These are phyloP conservation scores for Macrotis lagotis DNA, from an alignment of 2,113 vertebrate species.

Conservation along the genomic window DNA sequence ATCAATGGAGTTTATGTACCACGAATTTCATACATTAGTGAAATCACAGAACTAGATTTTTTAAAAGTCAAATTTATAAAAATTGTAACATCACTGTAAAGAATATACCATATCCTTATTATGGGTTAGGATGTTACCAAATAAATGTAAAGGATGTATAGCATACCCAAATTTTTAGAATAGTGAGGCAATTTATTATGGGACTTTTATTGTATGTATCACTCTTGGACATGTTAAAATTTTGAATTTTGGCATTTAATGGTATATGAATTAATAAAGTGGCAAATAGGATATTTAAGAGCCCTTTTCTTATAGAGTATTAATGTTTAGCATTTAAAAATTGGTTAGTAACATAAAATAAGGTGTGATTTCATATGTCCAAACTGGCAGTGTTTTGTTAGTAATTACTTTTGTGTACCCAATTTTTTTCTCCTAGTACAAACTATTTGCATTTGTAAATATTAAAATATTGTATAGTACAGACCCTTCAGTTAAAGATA, in stretches of 20 bases:
- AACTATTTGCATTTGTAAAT: neutral
- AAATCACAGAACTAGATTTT: neutral
- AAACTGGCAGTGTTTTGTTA: conserved; percentile 33
- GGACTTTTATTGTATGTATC: neutral
- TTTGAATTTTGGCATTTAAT: conserved; percentile 10
- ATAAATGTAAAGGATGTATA: neutral
- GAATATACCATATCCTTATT: neutral
- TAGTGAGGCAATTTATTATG: neutral
- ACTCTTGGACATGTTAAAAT: conserved; percentile 42
- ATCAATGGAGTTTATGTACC: neutral
- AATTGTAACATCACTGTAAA: neutral
- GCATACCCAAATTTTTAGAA: neutral
- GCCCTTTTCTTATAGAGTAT: neutral
- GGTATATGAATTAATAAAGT: too few relatives aligned
- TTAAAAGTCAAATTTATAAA: neutral
- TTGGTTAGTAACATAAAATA: conserved; percentile 49
- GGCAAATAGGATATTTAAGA: conserved; percentile 37
- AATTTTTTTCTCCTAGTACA: neutral
- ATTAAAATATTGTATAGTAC: neutral
- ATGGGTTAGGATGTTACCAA: neutral
- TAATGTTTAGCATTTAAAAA: conserved; percentile 38
- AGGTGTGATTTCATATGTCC: conserved; percentile 37
- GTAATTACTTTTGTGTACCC: conserved; percentile 32
- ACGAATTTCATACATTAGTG: neutral
- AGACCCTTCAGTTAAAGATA: neutral